Conservation (phyloP, 37 sponge, comb jelly and placozoan genomes). For the Amphimedon queenslandica region DNA sequence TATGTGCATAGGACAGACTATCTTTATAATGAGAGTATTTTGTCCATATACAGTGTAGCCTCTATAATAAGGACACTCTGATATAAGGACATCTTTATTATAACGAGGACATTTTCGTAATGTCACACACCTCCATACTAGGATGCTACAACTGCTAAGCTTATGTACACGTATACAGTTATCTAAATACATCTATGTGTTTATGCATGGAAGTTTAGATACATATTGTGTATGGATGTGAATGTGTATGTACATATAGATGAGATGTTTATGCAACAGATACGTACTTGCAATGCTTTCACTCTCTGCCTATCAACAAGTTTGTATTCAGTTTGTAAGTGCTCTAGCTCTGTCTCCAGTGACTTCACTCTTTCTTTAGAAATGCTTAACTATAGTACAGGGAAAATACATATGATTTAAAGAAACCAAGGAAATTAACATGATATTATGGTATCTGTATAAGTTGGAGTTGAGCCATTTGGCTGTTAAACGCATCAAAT, state of each 20-base stretch:
- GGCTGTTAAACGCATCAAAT: too few species aligned
- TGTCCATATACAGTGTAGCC: too few species aligned
- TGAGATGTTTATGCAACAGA: neutral
- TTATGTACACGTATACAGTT: neutral
- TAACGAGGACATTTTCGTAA: too few species aligned
- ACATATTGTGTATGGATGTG: neutral
- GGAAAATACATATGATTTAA: too few species aligned
- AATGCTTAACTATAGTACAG: too few species aligned
- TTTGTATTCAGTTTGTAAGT: conserved; percentile 45
- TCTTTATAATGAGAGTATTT: too few species aligned
- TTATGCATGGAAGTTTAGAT: neutral
- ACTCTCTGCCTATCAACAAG: conserved; percentile 55
- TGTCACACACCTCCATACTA: neutral
- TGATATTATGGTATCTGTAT: too few species aligned
- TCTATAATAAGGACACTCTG: too few species aligned
- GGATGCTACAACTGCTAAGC: neutral
- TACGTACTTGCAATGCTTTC: conserved; percentile 43
- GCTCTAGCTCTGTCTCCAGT: conserved; percentile 27
- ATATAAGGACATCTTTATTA: too few species aligned
- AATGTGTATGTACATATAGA: neutral
- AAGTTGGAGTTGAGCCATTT: too few species aligned
- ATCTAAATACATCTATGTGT: neutral
- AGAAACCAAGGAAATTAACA: too few species aligned
- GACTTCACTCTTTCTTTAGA: conserved; percentile 7
- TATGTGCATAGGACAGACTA: conserved; percentile 7